Evolutionary conservation across 2,888 invertebrate species (phyloP), one percentile per base, ranked within the genome.

Genomic region (Cephus rjabovi): DNA sequence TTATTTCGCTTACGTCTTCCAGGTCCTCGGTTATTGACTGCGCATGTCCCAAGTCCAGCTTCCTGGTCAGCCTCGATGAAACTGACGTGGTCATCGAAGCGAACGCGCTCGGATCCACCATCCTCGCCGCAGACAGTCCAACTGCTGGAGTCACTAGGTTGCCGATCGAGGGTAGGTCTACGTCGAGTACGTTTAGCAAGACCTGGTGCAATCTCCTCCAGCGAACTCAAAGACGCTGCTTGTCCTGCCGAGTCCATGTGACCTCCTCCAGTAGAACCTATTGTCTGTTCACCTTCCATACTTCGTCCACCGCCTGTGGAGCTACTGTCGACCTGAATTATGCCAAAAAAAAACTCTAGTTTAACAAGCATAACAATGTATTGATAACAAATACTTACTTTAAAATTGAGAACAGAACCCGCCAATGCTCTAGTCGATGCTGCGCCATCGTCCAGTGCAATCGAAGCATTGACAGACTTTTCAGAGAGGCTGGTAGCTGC

Each of bases 391-490:
- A 33, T 69, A 79, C 78, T 83, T 84, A 94, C 94, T 92, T 94
- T 95, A 88, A 95, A 95, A 88, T 94, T 95, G 80, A 95, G 92
- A 86, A 95, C 94, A 31, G 96, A 96, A 31, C 97, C 97, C 73
- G 96, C 96, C 81, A 96, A 92, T 69, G 96, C 97, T 84, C 95
- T 93, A 0, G 95, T 96, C 73, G 96, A 96, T 33, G 96, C 96
- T 31, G 93, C 93, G 1, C 94, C 94, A 86, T 94, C 94, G 87
- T 95, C 95, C 77, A 89, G 83, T 74, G 94, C 93, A 74, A 94
- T 93, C 76, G 95, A 94, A 73, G 93, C 93, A 80, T 94, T 94
- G 31, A 93, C 93, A n/a, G 95, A 95, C 85, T 95, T 94, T 86
- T 95, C 95, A 56, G 94, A 94, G 23, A 95, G 92, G 87, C 95